Base-by-base conservation (phyloP, 2,888 invertebrate genomes). In the Phanerotoma sp. region DNA sequence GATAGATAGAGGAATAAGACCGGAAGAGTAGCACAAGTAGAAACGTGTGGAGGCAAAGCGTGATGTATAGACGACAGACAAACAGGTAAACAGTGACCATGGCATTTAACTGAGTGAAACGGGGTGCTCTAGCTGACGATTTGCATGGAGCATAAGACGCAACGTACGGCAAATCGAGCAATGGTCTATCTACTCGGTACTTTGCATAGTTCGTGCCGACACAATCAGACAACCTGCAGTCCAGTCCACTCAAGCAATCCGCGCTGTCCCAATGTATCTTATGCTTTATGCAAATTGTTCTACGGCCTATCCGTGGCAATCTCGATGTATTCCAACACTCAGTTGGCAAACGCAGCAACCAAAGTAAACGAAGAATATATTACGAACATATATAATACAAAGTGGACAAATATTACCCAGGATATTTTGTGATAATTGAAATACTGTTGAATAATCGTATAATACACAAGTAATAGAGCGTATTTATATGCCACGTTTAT, bases 391-490 rank as follows among this genome's bases (percentile, higher is more conserved):
- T 49, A 51, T 33, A 21, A 46, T 33, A 46, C 13, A 33, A 46
- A 13, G 16, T 22, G 11, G 13, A 18, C 38, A 48, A 37, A 38
- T 54, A 54, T 48, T 49, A 33, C 25, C 42, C 25, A n/a, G 38
- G 25, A 49, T 22, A 48, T 54, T 48, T 41, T 37, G 42, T 20
- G 42, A 49, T 54, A 54, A 54, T 49, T 49, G 54, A 54, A 54
- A 54, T 54, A 48, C 48, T 48, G 18, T n/a, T 5, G 37, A 18
- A 42, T 49, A 48, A 49, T 49, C 37, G 38, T 57, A 52, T 60
- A 61, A 60, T 60, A 56, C 51, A 57, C 35, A 52, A 49, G 51
- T 55, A 57, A 60, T 60, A 51, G 42, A 58, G 49, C 49, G 45
- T 51, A 54, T 58, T 56, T 56, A 54, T 55, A 48, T 46, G 45